These are phyloP conservation scores for Holothuria scabra DNA, from an alignment of 53 echinoderm and acorn worm species.

Conservation along the genomic window DNA sequence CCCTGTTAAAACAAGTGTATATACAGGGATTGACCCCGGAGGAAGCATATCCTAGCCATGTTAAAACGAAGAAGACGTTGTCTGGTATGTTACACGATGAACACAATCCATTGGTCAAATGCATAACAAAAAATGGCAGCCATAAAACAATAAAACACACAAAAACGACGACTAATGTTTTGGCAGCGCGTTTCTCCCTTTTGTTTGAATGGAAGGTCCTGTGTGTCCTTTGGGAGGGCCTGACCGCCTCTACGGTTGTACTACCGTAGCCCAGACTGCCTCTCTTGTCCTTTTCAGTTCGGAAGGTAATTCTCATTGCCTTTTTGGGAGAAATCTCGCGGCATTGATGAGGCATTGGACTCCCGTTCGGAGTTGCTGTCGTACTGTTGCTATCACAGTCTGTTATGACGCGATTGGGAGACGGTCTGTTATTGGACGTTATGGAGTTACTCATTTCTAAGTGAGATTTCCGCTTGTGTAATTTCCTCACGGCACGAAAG, in stretches of 20 bases:
- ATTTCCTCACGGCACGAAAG: slow-evolving; percentile 87
- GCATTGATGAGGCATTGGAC: not conserved
- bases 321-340: slow-evolving; percentile 3
- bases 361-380: slow-evolving; percentile 14
- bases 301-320: slow-evolving; percentile 83
- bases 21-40: slow-evolving; percentile 97
- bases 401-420: slow-evolving; percentile 56
- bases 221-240: slow-evolving; percentile 42
- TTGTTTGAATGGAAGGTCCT: slow-evolving; percentile 85
- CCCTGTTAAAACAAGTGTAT: slow-evolving; percentile 95
- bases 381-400: slow-evolving; percentile 52
- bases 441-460: slow-evolving; percentile 31
- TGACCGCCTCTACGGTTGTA: slow-evolving; percentile 78
- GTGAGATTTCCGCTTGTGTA: slow-evolving; percentile 80
- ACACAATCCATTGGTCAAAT: slow-evolving; percentile 87
- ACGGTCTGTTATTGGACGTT: slow-evolving; percentile 22
- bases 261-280: slow-evolving; percentile 73
- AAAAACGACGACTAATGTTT: slow-evolving; percentile 94
- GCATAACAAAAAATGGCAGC: slow-evolving; percentile 98
- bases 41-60: slow-evolving; percentile 97
- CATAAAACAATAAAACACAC: slow-evolving; percentile 94
- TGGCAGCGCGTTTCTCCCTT: slow-evolving; percentile 90
- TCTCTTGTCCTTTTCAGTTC: slow-evolving; percentile 54
- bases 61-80: slow-evolving; percentile 86
- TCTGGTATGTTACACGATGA: slow-evolving; percentile 76